Evolutionary conservation across 1,140 invertebrate genomes (phyloP), one percentile per base, ranked within the genome.

Genomic region (Procambarus clarkii): DNA sequence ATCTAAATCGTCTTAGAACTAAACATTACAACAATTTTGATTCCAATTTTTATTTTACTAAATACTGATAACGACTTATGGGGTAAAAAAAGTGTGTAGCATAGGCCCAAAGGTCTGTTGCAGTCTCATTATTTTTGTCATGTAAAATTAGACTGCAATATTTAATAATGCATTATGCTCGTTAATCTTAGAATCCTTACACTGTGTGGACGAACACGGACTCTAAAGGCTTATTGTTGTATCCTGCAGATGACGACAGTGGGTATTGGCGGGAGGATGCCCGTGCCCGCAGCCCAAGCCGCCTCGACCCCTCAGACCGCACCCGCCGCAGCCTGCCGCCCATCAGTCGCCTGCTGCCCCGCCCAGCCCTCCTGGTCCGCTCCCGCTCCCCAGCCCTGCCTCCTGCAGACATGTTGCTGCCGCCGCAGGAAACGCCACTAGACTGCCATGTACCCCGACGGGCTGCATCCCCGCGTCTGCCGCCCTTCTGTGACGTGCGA

Each of bases 261-360:
- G 34, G 88, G 11, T 90, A 90, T 81, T 84, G 88, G 88, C 88
- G 80, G 0, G 88, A 90, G 13, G 88, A 90, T 48, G 88, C 81
- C 18, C 81, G 81, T 13, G 46, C 81, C n/a, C 69, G 69, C 80
- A 90, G 88, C 69, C 88, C 88, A 24, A 24, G 69, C 15, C 58
- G 69, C 71, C 74, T 90, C 64, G 88, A 90, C 48, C 34, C 80
- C 24, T 78, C 44, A 15, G 80, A 83, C 3, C 80, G 80, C 4
- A 80, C 80, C 3, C 88, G 81, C 24, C 80, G 71, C 71, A 74
- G 45, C 54, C 79, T 91, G 74, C 92, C 93, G 87, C 93, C 92
- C 92, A 94, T 93, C 93, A 93, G 94, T 93, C 93, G 92, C 93
- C 93, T 93, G 93, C 94, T 93, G 92, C 94, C 94, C 93, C 93